Evolutionary conservation across 2,113 vertebrate genomes (phyloP).

Genomic region (Loxodonta africana): DNA sequence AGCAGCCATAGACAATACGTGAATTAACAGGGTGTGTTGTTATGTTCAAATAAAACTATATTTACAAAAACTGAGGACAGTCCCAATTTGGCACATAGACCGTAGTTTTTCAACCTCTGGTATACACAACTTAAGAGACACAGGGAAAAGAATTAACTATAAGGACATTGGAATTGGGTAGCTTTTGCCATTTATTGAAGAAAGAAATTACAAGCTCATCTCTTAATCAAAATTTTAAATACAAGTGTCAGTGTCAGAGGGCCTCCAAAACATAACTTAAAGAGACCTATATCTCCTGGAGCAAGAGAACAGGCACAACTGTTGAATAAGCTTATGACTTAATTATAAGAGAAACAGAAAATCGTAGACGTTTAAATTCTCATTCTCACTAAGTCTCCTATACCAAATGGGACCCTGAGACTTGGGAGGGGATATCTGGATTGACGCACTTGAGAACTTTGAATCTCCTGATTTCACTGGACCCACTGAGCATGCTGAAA

Average conservation of each 20-base stretch:
- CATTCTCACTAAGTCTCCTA: background rate
- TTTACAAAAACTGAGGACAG: background rate
- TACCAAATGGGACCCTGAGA: background rate
- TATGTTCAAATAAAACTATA: background rate
- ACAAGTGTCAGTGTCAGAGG: background rate
- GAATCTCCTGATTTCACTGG: background rate
- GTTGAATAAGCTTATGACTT: too few species aligned
- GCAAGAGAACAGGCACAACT: too few species aligned
- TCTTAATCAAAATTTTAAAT: background rate
- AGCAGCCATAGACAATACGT: background rate
- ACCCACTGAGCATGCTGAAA: background rate
- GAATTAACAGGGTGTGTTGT: too few species aligned
- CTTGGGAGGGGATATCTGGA: too few species aligned
- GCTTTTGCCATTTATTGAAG: background rate
- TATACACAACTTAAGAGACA: background rate
- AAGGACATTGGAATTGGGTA: background rate
- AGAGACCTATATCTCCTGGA: background rate
- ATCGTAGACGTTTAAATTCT: background rate
- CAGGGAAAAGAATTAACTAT: background rate
- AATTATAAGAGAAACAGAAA: too few species aligned
- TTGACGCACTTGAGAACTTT: background rate
- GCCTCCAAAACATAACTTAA: background rate
- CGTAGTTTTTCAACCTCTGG: background rate
- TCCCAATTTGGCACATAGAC: too few species aligned
- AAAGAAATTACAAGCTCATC: background rate